These are phyloP conservation scores for Apogon talboti DNA, from an alignment of 2,797 vertebrate species.

Conservation along the genomic window DNA sequence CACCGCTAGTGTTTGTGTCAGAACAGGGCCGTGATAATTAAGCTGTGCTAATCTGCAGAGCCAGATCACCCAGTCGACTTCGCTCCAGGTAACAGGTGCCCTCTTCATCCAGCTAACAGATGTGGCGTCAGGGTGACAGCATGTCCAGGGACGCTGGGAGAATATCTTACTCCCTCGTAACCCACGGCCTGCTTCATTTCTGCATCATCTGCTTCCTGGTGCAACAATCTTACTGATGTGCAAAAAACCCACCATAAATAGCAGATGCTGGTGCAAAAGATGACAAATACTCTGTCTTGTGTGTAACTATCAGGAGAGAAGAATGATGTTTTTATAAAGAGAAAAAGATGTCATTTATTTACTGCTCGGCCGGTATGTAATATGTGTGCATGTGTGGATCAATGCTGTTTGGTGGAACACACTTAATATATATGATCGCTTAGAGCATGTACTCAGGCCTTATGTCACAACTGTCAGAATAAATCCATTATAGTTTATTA, in stretches of 20 bases:
- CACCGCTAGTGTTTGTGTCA: conserved; percentile 9
- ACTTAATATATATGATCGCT: too few species aligned
- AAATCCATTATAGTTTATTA: too few species aligned
- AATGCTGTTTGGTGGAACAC: too few species aligned
- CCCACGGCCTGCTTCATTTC: conserved; percentile 7
- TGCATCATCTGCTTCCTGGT: conserved; percentile 4
- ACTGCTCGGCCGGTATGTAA: too few species aligned
- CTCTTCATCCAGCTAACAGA: conserved; percentile 46
- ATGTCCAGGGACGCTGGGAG: conserved; percentile 20
- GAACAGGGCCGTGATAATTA: conserved; percentile 40
- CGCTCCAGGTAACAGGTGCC: conserved; percentile 56
- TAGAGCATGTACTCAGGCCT: too few species aligned
- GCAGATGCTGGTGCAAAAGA: too few species aligned
- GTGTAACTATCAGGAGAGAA: not conserved
- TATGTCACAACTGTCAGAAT: too few species aligned
- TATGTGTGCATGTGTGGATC: too few species aligned
- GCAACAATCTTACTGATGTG: too few species aligned
- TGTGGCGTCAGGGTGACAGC: conserved; percentile 26
- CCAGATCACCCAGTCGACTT: conserved; percentile 10
- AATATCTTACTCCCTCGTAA: conserved; percentile 24
- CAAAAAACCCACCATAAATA: too few species aligned
- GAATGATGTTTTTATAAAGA: conserved; percentile 24
- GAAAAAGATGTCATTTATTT: conserved; percentile 11
- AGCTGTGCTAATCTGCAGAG: conserved; percentile 36
- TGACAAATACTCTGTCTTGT: not conserved